Base-by-base conservation (phyloP, 2,113 vertebrate genomes). In the Austrofundulus limnaeus region DNA sequence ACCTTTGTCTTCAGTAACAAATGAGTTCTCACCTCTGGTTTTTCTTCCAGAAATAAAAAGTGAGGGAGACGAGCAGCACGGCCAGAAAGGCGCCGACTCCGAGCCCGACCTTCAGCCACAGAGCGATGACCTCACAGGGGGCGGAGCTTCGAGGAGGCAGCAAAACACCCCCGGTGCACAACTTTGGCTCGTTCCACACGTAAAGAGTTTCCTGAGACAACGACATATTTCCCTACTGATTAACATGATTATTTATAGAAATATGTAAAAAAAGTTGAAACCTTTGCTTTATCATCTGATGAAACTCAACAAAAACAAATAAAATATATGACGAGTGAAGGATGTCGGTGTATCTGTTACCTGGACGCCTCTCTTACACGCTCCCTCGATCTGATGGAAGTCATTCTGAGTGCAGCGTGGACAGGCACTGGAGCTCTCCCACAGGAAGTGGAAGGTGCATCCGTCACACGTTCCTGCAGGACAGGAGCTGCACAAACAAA, bases 41-140 rank as follows among this genome's bases (percentile, higher is more conserved):
- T 81, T 98, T 99, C 84, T 98, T 99, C 97, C 97, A 98, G 91
- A 99, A 98, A 86, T 98, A 98, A 81, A 94, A 99, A 58, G 96
- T 98, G 82, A 99, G 92, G 39, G 95, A 93, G 79, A 98, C 80
- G 61, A 99, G 94, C 43, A 99, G 86, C 80, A 94, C 93, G 0
- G 95, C 97, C 55, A 87, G 87, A 73, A 97, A 96, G 54, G 92
- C 94, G 21, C 96, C 96, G 20, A 94, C 92, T 0, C 94, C 94
- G 4, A 94, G 91, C 58, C 94, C 95, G 41, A 96, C 89, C 87
- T 98, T 98, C 54, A 98, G 89, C 97, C 96, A 97, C 72, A 98
- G 94, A 53, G 96, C 93, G 41, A 99, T 90, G 24, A 93, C 93
- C 91, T 98, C 94, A 23, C 97, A 99, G 16, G 93, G 88, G 28